Conservation (phyloP, 2,113 vertebrate species). For the Ictidomys tridecemlineatus region DNA sequence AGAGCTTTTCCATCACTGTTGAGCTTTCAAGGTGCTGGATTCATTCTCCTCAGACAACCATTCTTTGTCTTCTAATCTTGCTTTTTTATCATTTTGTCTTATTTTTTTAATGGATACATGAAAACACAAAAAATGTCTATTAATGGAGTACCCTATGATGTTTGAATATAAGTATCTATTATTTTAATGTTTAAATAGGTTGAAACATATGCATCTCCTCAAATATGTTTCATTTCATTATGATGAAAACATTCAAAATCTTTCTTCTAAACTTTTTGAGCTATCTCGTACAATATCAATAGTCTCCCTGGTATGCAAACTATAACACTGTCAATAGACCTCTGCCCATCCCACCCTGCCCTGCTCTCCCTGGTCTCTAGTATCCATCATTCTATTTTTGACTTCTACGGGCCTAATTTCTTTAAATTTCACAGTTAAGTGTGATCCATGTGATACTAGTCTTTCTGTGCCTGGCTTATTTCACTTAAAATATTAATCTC, state of each 20-base stretch:
- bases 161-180: too few relatives aligned
- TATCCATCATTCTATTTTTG: neutral
- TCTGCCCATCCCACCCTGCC: neutral
- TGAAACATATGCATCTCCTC: neutral
- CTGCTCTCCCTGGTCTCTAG: neutral
- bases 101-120: neutral
- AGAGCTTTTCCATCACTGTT: neutral
- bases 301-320: neutral
- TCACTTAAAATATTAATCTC: neutral
- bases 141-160: neutral
- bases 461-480: neutral
- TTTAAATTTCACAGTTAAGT: neutral
- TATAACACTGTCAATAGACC: too few relatives aligned
- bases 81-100: neutral
- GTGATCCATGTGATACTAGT: neutral
- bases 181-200: neutral
- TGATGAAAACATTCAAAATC: neutral
- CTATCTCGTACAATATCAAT: neutral
- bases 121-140: neutral
- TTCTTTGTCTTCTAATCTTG: neutral
- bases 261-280: neutral
- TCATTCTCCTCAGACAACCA: neutral
- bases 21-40: neutral
- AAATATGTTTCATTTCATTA: neutral
- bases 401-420: neutral